Evolutionary conservation across 2,888 invertebrate genomes (phyloP).

Genomic region (Amaurobius ferox): DNA sequence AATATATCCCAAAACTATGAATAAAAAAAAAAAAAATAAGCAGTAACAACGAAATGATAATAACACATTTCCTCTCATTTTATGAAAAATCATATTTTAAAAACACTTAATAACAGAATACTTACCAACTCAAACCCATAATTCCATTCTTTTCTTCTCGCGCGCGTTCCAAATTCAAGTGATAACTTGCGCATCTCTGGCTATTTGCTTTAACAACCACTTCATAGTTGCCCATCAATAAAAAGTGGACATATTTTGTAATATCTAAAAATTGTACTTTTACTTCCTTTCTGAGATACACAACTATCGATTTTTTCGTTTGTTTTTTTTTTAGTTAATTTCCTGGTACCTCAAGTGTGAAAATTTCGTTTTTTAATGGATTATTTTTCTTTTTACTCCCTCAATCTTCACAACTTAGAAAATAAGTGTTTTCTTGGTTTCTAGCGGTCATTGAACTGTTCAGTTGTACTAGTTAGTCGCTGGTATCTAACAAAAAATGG

Average conservation of each 20-base stretch:
- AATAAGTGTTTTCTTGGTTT: neutral
- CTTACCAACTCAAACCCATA: too few species aligned
- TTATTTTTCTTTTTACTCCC: neutral
- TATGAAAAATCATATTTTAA: too few species aligned
- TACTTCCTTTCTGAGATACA: neutral
- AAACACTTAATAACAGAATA: too few species aligned
- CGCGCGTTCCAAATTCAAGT: too few species aligned
- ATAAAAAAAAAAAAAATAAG: too few species aligned
- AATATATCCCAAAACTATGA: too few species aligned
- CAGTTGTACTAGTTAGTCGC: neutral
- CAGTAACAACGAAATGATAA: too few species aligned
- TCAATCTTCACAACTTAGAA: neutral
- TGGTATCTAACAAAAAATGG: too few species aligned
- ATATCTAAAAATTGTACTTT: neutral
- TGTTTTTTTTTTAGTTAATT: neutral
- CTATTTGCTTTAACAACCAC: neutral
- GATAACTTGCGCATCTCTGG: neutral
- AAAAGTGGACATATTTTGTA: too few species aligned
- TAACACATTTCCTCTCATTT: too few species aligned
- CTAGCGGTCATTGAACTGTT: neutral
- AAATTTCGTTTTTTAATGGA: neutral
- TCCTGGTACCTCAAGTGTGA: slow-evolving; percentile 6
- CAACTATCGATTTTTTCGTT: neutral
- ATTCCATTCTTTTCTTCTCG: too few species aligned
- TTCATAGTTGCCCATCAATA: neutral